phyloP scores from a whole-genome alignment of 2,113 vertebrate genomes.

The Terrapene triunguis region DNA sequence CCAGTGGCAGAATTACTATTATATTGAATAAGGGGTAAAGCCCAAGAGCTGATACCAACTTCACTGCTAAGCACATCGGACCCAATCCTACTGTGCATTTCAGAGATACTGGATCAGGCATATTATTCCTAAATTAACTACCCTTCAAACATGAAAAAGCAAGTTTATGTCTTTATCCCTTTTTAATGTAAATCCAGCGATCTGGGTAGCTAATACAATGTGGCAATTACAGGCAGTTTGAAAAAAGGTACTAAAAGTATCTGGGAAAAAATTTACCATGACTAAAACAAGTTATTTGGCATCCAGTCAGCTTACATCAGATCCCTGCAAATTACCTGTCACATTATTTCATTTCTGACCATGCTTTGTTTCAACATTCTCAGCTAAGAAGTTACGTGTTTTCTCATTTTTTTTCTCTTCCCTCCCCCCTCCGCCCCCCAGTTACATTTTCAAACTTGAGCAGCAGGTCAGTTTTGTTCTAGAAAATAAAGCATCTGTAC shows the following conservation, averaged over 20 bases:
- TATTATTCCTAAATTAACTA: background rate
- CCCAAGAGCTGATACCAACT: background rate
- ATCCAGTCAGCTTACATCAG: slow-evolving; percentile 55
- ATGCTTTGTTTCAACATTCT: slow-evolving; percentile 51
- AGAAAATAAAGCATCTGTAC: slow-evolving; percentile 26
- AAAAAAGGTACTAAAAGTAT: slow-evolving; percentile 4
- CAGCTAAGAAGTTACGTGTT: slow-evolving; percentile 51
- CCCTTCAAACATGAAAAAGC: background rate
- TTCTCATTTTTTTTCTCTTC: slow-evolving; percentile 15
- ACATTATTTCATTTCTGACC: slow-evolving; percentile 26
- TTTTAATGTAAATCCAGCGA: slow-evolving; percentile 1
- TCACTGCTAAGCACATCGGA: background rate
- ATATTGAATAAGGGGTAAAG: background rate
- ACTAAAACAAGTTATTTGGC: slow-evolving; percentile 47
- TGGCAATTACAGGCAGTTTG: slow-evolving; percentile 44
- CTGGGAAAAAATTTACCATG: background rate
- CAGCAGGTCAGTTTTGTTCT: slow-evolving; percentile 36
- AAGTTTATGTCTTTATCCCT: background rate
- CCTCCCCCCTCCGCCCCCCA: background rate
- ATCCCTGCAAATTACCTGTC: slow-evolving; percentile 51
- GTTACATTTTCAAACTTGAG: slow-evolving; percentile 44
- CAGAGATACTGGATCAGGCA: background rate
- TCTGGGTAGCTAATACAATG: slow-evolving; percentile 37
- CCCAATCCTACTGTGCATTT: background rate
- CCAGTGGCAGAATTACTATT: background rate